Percentiles rank a stretch among this genome's conserved stretches.
These are phyloP conservation scores for Diarsia brunnea DNA, from an alignment of 2,888 invertebrate genomes.

Conservation along the genomic window DNA sequence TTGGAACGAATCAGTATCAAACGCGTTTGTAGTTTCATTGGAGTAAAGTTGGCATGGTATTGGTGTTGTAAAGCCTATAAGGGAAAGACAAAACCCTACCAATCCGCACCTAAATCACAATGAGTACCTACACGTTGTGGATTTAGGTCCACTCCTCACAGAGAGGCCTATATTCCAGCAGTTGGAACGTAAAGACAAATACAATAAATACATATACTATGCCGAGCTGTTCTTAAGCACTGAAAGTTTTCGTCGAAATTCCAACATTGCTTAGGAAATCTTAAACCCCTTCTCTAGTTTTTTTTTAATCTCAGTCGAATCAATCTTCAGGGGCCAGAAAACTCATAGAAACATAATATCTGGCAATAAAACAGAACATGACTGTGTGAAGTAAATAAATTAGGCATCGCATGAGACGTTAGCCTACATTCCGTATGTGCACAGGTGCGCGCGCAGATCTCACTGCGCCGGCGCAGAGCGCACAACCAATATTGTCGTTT, in stretches of 20 bases:
- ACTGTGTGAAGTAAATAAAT: slow-evolving; percentile 37
- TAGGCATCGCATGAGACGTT: slow-evolving; percentile 58
- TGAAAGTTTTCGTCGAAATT: not conserved
- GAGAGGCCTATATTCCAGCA: not conserved
- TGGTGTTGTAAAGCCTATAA: not conserved
- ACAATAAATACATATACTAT: not conserved
- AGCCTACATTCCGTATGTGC: slow-evolving; percentile 64
- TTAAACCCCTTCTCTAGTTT: not conserved
- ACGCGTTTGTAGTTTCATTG: not conserved
- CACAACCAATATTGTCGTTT: slow-evolving; percentile 48
- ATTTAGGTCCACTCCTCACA: not conserved
- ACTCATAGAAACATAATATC: slow-evolving; percentile 4
- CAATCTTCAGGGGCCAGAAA: not conserved
- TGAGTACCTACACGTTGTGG: not conserved
- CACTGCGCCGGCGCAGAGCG: slow-evolving; percentile 43
- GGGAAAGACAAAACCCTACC: not conserved
- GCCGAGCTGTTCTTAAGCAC: not conserved
- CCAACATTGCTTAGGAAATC: not conserved
- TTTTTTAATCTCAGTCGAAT: not conserved
- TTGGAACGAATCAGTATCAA: not conserved
- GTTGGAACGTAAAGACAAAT: not conserved
- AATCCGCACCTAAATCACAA: not conserved
- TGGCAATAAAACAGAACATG: slow-evolving; percentile 21
- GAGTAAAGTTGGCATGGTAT: not conserved
- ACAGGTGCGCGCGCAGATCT: slow-evolving; percentile 65